A percentile compares a stretch with the other conserved stretches of the same genome.
phyloP scores from a whole-genome alignment of 2,797 vertebrate genomes.

The Lepidocolaptes lacrymiger region DNA sequence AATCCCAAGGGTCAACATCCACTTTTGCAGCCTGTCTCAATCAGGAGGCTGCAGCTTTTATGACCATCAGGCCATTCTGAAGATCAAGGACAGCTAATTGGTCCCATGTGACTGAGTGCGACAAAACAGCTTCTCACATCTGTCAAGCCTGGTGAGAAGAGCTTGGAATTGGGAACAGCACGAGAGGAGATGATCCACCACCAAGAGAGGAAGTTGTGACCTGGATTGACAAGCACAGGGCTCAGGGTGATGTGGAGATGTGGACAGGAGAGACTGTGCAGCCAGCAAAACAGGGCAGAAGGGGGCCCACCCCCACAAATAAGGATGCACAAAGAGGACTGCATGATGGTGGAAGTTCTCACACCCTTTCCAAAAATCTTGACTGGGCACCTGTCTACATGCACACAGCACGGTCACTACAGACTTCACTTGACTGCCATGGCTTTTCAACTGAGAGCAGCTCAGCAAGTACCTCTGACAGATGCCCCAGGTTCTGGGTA shows the following conservation, averaged over 20 bases:
- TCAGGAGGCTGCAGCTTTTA: background rate
- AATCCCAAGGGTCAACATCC: background rate
- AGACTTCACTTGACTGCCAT: background rate
- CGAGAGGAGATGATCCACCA: background rate
- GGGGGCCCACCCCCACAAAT: fast-evolving
- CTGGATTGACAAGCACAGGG: background rate
- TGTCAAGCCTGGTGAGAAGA: background rate
- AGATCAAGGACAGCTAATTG: background rate
- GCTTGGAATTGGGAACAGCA: background rate
- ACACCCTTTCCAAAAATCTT: background rate
- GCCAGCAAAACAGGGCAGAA: background rate
- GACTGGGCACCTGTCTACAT: background rate
- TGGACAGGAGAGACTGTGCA: background rate
- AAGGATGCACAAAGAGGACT: background rate
- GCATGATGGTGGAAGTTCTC: background rate
- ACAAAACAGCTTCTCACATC: background rate
- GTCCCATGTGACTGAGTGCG: background rate
- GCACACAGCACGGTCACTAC: background rate
- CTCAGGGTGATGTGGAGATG: fast-evolving
- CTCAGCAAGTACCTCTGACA: background rate
- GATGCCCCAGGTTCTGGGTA: background rate
- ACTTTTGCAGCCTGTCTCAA: background rate
- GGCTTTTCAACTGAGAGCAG: background rate
- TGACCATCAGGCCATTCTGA: background rate
- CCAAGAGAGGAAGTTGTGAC: background rate